Percentiles rank a stretch among this genome's conserved stretches.
phyloP scores from a whole-genome alignment of 2,113 vertebrate genomes.

The Lagenorhynchus albirostris region DNA sequence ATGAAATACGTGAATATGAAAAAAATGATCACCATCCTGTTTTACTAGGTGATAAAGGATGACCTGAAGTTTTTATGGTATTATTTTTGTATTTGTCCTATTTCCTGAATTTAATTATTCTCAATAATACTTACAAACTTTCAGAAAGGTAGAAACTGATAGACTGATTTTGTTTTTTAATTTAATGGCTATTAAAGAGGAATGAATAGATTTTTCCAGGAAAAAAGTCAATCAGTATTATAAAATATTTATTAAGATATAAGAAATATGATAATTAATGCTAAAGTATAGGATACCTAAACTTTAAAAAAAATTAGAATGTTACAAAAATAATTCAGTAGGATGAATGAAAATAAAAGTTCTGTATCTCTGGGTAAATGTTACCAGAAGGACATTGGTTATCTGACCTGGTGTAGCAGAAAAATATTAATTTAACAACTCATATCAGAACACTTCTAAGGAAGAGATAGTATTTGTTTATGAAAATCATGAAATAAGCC shows the following conservation, averaged over 20 bases:
- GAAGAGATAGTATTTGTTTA: background rate
- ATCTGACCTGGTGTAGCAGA: background rate
- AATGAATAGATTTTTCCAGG: background rate
- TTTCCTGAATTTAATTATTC: background rate
- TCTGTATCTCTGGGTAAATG: background rate
- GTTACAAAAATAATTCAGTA: background rate
- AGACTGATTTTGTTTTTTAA: background rate
- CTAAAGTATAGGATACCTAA: background rate
- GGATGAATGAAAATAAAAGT: background rate
- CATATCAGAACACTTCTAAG: background rate
- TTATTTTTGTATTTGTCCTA: background rate
- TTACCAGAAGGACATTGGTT: background rate
- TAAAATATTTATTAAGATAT: background rate
- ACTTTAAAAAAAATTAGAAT: background rate
- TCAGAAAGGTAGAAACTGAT: background rate
- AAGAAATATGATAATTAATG: background rate
- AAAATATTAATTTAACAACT: background rate
- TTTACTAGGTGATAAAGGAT: background rate
- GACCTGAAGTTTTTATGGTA: background rate
- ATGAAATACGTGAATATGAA: background rate
- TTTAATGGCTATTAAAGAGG: background rate
- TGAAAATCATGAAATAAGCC: background rate
- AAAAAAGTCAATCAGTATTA: background rate
- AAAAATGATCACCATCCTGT: background rate
- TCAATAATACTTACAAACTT: background rate